Evolutionary conservation across 2,888 invertebrate species (phyloP), one percentile per base, ranked within the genome.

Genomic region (Hedya salicella): DNA sequence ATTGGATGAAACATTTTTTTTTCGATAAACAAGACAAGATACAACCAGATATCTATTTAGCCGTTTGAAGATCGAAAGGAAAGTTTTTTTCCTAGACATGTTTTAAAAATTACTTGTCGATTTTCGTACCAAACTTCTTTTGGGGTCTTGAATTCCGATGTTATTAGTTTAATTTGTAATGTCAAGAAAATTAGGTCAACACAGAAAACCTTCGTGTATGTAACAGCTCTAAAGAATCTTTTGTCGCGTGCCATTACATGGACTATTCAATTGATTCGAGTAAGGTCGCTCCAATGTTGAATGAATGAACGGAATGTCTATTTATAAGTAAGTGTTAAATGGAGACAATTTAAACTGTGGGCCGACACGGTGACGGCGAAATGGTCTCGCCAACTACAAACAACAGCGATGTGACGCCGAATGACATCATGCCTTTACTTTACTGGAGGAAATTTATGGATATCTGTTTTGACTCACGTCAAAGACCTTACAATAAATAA

Each of bases 281-380:
- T 76, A 77, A 80, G 76, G 79, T 77, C 78, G 69, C 63, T 53
- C 71, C 71, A 77, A 78, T 76, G 73, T 70, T 71, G 73, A 71
- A 72, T 73, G 71, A 79, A 76, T 77, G 68, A 74, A 62, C 68
- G 57, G 39, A 62, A 68, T 60, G 56, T 62, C 68, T 76, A 75
- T 78, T 74, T 74, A 71, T 73, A 73, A 62, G 68, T 65, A 67
- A n/a, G n/a, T n/a, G n/a, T 70, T 67, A 73, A 73, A 66, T 48
- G 53, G 68, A 60, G 69, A 46, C 70, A 71, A 71, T 73, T 71
- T 50, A 40, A 25, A 57, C 57, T n/a, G n/a, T n/a, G n/a, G n/a
- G n/a, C n/a, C n/a, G n/a, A n/a, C n/a, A n/a, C n/a, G n/a, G n/a
- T n/a, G n/a, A n/a, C n/a, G n/a, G n/a, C n/a, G n/a, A n/a, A n/a